Conservation (phyloP, 2,113 vertebrate species). For the Brevimyrus niger region DNA sequence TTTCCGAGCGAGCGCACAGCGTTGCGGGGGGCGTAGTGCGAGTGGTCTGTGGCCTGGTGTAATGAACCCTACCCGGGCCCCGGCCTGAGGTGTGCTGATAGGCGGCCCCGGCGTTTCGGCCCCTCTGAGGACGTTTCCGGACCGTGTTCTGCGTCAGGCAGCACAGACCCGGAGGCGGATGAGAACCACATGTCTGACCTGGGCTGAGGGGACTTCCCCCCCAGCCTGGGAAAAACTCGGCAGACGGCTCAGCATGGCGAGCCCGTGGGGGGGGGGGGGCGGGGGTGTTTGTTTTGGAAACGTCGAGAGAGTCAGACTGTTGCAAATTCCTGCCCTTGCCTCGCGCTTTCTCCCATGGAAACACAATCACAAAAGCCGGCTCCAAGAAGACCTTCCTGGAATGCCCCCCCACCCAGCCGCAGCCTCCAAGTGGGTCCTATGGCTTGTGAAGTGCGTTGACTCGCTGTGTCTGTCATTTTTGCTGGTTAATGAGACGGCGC, state of each 20-base stretch:
- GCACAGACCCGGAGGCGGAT: conserved; percentile 25
- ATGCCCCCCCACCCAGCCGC: background rate
- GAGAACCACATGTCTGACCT: conserved; percentile 28
- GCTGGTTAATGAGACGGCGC: background rate
- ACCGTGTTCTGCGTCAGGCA: conserved; percentile 27
- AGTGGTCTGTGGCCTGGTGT: background rate
- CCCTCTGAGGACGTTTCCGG: conserved; percentile 16
- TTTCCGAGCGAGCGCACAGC: background rate
- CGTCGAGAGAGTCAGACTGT: conserved; percentile 6
- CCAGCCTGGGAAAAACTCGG: conserved; percentile 20
- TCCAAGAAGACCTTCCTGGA: background rate
- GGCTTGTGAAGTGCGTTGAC: background rate
- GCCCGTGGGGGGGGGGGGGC: background rate
- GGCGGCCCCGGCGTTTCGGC: background rate
- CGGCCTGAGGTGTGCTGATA: background rate
- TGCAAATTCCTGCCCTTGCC: background rate
- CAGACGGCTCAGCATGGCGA: conserved; percentile 22
- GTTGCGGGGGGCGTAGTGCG: background rate
- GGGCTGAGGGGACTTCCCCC: conserved; percentile 16
- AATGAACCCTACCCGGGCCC: background rate
- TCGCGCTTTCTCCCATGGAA: background rate
- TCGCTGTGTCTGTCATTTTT: background rate
- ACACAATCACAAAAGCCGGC: background rate
- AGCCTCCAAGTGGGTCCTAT: background rate
- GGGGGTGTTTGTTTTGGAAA: conserved; percentile 33